Conservation (phyloP, 1,140 invertebrate genomes). For the Scaptodrosophila lebanonensis region DNA sequence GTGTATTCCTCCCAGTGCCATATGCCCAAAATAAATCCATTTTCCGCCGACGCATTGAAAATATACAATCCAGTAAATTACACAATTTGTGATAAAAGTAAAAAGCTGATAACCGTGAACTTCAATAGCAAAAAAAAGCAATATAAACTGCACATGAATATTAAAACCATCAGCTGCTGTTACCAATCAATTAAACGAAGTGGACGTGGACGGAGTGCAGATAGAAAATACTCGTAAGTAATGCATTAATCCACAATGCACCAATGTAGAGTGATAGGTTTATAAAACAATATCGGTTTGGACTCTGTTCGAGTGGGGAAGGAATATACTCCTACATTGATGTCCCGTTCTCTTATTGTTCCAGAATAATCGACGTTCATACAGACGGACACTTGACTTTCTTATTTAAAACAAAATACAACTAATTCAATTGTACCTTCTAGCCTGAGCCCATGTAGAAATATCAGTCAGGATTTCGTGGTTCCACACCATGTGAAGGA, state of each 20-base stretch:
- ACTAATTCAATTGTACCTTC: no score
- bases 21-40: conserved; percentile 83
- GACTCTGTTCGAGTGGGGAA: no score
- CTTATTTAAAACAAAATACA: no score
- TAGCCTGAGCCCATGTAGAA: conserved; percentile 40
- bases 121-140: conserved; percentile 36
- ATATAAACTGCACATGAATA: conserved; percentile 47
- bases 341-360: no score
- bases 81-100: conserved; percentile 78
- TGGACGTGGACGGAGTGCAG: conserved; percentile 46
- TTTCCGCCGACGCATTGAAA: conserved; percentile 80
- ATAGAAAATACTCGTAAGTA: conserved; percentile 78
- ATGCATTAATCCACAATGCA: neutral
- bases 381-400: no score
- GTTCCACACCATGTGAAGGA: conserved; percentile 42
- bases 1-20: conserved; percentile 78
- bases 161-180: conserved; percentile 77
- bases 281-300: no score
- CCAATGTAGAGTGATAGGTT: neutral
- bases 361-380: no score
- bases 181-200: conserved; percentile 78
- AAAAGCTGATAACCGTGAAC: conserved; percentile 77
- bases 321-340: no score
- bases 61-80: conserved; percentile 80
- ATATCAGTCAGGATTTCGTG: conserved; percentile 44